Evolutionary conservation across 2,113 vertebrate genomes (phyloP).

Genomic region (Hyla sarda): DNA sequence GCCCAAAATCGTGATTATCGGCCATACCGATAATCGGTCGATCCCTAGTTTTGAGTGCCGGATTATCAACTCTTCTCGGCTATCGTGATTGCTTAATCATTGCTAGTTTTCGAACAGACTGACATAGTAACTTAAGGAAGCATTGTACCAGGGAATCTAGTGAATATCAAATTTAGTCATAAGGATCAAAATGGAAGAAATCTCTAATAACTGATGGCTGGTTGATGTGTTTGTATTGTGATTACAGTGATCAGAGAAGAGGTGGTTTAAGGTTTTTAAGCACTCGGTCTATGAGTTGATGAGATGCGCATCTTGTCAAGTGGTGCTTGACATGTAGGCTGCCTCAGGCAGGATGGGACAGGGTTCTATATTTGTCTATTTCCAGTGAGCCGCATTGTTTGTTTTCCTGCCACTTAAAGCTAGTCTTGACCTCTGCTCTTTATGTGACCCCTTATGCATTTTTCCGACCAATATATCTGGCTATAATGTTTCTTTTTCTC

Average conservation of each 20-base stretch:
- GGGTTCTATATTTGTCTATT: background rate
- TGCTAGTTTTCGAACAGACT: too few relatives aligned
- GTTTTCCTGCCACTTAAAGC: constrained; percentile 1
- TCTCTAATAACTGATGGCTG: background rate
- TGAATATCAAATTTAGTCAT: background rate
- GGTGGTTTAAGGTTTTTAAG: background rate
- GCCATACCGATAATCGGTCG: too few relatives aligned
- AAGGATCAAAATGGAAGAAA: background rate
- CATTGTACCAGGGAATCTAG: background rate
- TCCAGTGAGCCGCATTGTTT: background rate
- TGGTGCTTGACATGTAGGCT: background rate
- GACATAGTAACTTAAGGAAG: too few relatives aligned
- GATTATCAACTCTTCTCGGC: too few relatives aligned
- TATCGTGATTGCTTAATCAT: too few relatives aligned
- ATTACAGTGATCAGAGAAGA: background rate
- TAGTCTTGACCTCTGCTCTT: background rate
- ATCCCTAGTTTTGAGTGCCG: too few relatives aligned
- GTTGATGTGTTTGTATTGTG: background rate
- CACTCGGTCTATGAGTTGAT: background rate
- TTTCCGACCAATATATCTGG: background rate
- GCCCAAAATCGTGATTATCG: too few relatives aligned
- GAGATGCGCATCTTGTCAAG: background rate
- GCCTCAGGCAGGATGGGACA: background rate
- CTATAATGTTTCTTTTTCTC: background rate
- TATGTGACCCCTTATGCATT: background rate